These are phyloP conservation scores for Melipona quadrifasciata DNA, from an alignment of 1,140 invertebrate genomes.

Conservation along the genomic window DNA sequence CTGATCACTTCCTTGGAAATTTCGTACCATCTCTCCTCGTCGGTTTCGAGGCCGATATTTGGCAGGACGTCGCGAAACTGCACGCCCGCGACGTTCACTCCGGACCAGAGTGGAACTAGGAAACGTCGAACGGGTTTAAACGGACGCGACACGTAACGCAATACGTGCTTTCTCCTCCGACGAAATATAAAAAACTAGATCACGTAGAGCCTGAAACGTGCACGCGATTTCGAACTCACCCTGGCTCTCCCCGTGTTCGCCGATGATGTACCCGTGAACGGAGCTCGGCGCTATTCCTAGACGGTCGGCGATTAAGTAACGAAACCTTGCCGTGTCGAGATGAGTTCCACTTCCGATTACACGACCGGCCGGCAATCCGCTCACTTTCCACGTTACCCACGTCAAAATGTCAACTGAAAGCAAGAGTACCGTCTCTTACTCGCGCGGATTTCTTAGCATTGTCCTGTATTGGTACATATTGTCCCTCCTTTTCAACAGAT, in stretches of 20 bases:
- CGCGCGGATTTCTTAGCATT: neutral
- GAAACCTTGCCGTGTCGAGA: conserved; percentile 85
- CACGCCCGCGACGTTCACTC: conserved; percentile 85
- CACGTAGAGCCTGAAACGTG: neutral
- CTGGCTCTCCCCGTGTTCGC: conserved; percentile 86
- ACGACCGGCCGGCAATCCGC: conserved; percentile 83
- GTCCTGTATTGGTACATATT: neutral
- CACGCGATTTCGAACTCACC: conserved; percentile 75
- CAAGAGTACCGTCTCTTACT: conserved; percentile 26
- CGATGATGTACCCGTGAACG: conserved; percentile 84
- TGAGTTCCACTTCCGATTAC: conserved; percentile 86
- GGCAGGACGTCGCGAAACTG: conserved; percentile 83
- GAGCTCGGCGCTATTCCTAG: conserved; percentile 83
- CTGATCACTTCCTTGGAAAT: conserved; percentile 82
- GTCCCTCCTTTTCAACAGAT: neutral
- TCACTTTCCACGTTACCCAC: conserved; percentile 87
- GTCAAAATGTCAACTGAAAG: conserved; percentile 84
- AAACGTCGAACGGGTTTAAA: conserved; percentile 50
- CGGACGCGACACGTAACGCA: conserved; percentile 27
- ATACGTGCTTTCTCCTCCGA: conserved; percentile 27
- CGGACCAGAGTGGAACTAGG: conserved; percentile 86
- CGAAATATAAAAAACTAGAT: conserved; percentile 29
- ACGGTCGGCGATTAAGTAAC: conserved; percentile 83
- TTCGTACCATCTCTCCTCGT: conserved; percentile 83
- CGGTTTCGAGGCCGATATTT: conserved; percentile 81